Base-by-base conservation (phyloP, 2,888 invertebrate species). In the Drosophila melanosoma region DNA sequence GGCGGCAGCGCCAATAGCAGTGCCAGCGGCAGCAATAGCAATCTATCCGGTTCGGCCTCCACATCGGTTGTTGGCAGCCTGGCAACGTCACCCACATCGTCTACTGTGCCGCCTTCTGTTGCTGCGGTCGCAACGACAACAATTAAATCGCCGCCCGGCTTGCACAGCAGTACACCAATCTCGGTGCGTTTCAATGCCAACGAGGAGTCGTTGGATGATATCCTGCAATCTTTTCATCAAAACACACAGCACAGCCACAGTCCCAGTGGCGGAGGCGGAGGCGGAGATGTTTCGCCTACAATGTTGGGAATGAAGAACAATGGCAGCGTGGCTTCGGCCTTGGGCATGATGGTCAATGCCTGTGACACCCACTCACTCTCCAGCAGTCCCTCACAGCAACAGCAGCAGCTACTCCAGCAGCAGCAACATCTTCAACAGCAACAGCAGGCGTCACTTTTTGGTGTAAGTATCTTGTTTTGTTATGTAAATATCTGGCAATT, bases 131-230 rank as follows among this genome's bases (percentile, higher is more conserved):
- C 45, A 4, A 23, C 49, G 12, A 23, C 54, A 26, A 48, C 76
- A 26, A 85, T 85, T 40, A 92, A 91, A 76, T 81, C 91, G 42
- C 85, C 85, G n/a, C 85, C 90, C 7, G 90, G 88, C 52, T 33
- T 85, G 32, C 71, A 63, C 73, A 87, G 89, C 79, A 90, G 89
- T 76, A 83, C 93, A 49, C 93, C 93, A 38, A 91, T 93, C 61
- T 91, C 93, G 36, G 93, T 93, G 69, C 93, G 93, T 62, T 93
- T 93, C 69, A 92, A 93, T 87, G 93, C 93, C 82, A 91, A 91
- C 76, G 93, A 93, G 76, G 93, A 93, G 78, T 92, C 93, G 68
- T 87, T 93, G 64, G 93, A 93, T 74, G 93, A 93, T 70, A 90
- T 93, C 58, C 90, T 92, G 80, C 93, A 92, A 74, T 90, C 92